These are phyloP conservation scores for Neomonachus schauinslandi DNA, from an alignment of 2,113 vertebrate species.

Conservation along the genomic window DNA sequence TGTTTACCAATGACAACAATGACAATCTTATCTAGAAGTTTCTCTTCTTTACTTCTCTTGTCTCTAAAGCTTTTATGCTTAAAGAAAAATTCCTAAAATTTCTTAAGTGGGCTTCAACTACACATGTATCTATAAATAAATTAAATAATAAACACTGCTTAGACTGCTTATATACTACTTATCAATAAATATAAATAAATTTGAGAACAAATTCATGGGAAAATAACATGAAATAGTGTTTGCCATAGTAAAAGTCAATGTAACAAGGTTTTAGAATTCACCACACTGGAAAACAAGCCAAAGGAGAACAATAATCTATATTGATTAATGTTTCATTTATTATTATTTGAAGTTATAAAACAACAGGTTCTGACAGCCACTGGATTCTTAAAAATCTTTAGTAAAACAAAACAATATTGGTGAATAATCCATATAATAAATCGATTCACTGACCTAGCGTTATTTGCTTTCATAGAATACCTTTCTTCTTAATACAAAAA, in stretches of 20 bases:
- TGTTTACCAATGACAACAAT: neutral
- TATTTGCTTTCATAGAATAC: slow-evolving; percentile 36
- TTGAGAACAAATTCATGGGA: slow-evolving; percentile 31
- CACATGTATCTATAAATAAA: slow-evolving; percentile 32
- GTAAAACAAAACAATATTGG: neutral
- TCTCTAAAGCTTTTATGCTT: neutral
- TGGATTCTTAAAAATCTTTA: slow-evolving; percentile 50
- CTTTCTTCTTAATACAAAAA: slow-evolving; percentile 23
- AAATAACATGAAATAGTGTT: slow-evolving; percentile 43
- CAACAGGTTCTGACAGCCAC: neutral
- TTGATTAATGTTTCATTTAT: slow-evolving; percentile 57
- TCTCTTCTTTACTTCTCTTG: slow-evolving; percentile 24
- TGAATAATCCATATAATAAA: neutral
- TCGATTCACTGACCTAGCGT: neutral
- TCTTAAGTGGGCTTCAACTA: slow-evolving; percentile 37
- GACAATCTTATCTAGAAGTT: slow-evolving; percentile 16
- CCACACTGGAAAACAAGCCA: neutral
- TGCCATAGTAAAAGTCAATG: slow-evolving; percentile 2
- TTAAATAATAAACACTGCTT: slow-evolving; percentile 42
- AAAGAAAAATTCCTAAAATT: slow-evolving; percentile 53
- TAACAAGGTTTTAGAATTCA: slow-evolving; percentile 33
- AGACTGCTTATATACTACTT: neutral
- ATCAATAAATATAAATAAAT: slow-evolving; percentile 34
- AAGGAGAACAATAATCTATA: slow-evolving; percentile 22
- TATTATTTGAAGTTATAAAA: slow-evolving; percentile 47